These are phyloP conservation scores for Anguilla marmorata DNA, from an alignment of 2,797 vertebrate species.

Conservation along the genomic window DNA sequence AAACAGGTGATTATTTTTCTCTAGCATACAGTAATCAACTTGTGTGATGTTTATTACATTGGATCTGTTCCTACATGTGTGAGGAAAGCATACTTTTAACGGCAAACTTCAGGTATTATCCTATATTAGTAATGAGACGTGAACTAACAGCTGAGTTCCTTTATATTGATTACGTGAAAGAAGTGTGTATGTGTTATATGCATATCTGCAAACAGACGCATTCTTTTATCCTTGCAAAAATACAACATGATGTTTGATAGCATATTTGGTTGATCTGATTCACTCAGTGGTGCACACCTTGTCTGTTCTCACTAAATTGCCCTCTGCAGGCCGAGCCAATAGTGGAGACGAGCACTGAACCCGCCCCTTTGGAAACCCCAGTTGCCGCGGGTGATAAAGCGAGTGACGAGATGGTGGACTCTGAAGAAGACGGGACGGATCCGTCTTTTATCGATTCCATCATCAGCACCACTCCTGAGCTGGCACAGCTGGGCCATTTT, in stretches of 20 bases:
- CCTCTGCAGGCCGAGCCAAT: conserved; percentile 31
- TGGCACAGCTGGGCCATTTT: conserved; percentile 59
- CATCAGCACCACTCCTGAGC: conserved; percentile 76
- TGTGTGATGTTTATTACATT: neutral
- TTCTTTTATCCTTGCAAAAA: neutral
- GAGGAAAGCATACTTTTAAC: neutral
- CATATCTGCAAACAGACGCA: no score
- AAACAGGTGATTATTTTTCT: neutral
- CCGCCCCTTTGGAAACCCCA: conserved; percentile 51
- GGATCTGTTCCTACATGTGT: neutral
- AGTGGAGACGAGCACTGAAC: conserved; percentile 40
- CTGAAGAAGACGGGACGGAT: conserved; percentile 42
- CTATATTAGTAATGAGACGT: neutral
- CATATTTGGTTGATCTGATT: neutral
- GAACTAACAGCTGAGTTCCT: neutral
- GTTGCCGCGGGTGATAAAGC: conserved; percentile 44
- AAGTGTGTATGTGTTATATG: neutral
- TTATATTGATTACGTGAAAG: neutral
- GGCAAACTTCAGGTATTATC: neutral
- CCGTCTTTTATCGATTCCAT: conserved; percentile 65
- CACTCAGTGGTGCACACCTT: neutral
- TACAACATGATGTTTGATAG: neutral
- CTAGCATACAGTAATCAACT: no score
- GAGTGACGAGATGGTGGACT: conserved; percentile 22
- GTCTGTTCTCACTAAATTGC: neutral